Base-by-base conservation (phyloP, 1,140 invertebrate genomes). In the Eubasilissa regina region DNA sequence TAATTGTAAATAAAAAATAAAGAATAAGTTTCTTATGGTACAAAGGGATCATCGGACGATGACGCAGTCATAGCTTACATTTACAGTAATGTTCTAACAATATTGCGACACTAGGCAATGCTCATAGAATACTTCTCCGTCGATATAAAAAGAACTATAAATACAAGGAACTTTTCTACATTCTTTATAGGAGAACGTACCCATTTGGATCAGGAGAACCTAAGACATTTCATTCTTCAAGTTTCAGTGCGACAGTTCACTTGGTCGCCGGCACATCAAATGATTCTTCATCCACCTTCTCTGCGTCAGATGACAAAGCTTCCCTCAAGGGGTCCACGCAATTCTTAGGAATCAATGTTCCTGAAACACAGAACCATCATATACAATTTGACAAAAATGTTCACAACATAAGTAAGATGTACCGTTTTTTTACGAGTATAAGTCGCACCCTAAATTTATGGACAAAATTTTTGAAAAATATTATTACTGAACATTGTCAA, bases 321-420 rank as follows among this genome's bases (percentile, higher is more conserved):
- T 95, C 93, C 83, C 93, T 92, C 21, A 98, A 88, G 35, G 93
- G 86, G 80, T 95, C 93, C 82, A 96, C 94, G 86, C 95, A 97
- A 84, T 94, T 95, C 87, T 96, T 95, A 83, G 96, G 96, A 88
- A 97, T 97, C 77, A 97, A 86, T 10, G 95, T 97, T 81, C 96
- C 94, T 94, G 88, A 51, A 79, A 79, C 13, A 75, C 35, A 45
- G 10, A 35, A 35, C 25, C 25, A 1, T 35, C 25, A 35, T 35
- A 3, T 35, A 35, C 6, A 35, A 35, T 35, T 35, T 35, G 1
- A 35, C 1, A 35, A 35, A 6, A 35, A 35, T 35, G 1, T 6
- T 35, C 25, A n/a, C n/a, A n/a, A n/a, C n/a, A n/a, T n/a, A n/a
- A n/a, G n/a, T n/a, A n/a, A n/a, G n/a, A n/a, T n/a, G n/a, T n/a